Evolutionary conservation across 1,140 invertebrate species (phyloP), one percentile per base, ranked within the genome.

Genomic region (Paracyclopina nana): DNA sequence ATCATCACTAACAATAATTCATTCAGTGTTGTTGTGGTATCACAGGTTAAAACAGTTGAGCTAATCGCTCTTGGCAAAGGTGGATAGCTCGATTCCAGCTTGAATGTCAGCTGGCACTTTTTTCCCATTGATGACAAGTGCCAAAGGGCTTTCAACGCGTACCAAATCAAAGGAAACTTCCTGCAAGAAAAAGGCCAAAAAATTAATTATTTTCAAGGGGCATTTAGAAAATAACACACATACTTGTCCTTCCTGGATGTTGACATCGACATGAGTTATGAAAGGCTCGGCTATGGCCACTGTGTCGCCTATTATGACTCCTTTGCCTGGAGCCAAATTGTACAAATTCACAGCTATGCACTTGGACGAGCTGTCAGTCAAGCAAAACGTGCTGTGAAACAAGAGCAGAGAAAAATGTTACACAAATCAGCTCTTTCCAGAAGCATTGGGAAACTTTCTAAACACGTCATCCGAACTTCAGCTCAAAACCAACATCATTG

Each of bases 71-170:
- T 55, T 57, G 12, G 54, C 55, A 34, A 57, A 60, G 12, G 59
- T 58, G 29, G 59, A 60, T 12, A 62, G 46, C 50, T 58, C 56
- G 3, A 70, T 70, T 54, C 70, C 68, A 6, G 79, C 80, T 63
- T 78, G 72, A 61, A 80, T 74, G 57, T 79, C 73, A 53, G 69
- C 66, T 28, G 71, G 72, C 38, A 80, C 64, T 56, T 78, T 77
- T 55, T 73, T 76, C 8, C 79, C 77, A 64, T 84, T 84, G 28
- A 83, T 73, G 20, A 81, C 71, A 57, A 85, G 63, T 41, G 75
- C 66, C 54, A 79, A 61, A 0, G 81, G 82, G 54, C 74, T 79
- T 63, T 82, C 78, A 12, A 84, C 74, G 50, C 80, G 69, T 48
- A 84, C 73, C 42, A 75, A 73, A 59, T 71, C 69, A 62, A 79